Evolutionary conservation across 2,797 vertebrate genomes (phyloP).

Genomic region (Neomorphus geoffroyi): DNA sequence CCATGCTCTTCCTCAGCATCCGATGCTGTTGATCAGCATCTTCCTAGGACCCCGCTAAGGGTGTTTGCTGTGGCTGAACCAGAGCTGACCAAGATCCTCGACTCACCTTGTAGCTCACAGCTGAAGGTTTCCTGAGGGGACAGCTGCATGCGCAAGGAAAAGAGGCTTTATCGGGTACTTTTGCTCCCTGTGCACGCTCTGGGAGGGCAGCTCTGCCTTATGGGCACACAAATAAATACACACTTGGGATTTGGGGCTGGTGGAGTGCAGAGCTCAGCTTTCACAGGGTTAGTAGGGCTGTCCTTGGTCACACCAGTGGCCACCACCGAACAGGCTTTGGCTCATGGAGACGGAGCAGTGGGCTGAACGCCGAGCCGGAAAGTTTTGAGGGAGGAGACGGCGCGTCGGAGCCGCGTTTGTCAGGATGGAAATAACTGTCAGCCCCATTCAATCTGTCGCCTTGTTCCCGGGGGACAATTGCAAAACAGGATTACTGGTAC

Average conservation of each 20-base stretch:
- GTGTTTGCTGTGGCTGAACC: not conserved
- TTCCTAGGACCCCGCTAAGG: accelerated
- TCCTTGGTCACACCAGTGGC: not conserved
- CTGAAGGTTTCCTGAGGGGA: not conserved
- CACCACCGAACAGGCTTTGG: not conserved
- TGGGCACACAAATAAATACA: accelerated
- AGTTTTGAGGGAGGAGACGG: constrained; percentile 37
- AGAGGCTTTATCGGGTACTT: accelerated
- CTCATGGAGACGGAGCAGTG: not conserved
- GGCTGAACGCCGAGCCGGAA: constrained; percentile 12
- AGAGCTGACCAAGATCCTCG: not conserved
- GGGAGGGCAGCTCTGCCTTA: not conserved
- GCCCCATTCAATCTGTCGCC: constrained; percentile 58
- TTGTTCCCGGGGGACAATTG: constrained; percentile 61
- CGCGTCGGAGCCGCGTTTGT: constrained; percentile 1
- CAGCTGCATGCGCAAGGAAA: not conserved
- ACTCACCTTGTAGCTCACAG: not conserved
- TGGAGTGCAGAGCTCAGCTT: not conserved
- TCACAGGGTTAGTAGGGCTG: not conserved
- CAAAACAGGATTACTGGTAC: constrained; percentile 72
- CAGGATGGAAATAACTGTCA: constrained; percentile 67
- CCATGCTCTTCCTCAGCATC: not conserved
- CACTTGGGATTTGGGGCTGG: not conserved
- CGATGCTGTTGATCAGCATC: not conserved
- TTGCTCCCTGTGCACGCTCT: accelerated